Percentiles rank a stretch among this genome's conserved stretches.
Evolutionary conservation across 2,113 vertebrate species (phyloP).

Genomic region (Podarcis cretensis): DNA sequence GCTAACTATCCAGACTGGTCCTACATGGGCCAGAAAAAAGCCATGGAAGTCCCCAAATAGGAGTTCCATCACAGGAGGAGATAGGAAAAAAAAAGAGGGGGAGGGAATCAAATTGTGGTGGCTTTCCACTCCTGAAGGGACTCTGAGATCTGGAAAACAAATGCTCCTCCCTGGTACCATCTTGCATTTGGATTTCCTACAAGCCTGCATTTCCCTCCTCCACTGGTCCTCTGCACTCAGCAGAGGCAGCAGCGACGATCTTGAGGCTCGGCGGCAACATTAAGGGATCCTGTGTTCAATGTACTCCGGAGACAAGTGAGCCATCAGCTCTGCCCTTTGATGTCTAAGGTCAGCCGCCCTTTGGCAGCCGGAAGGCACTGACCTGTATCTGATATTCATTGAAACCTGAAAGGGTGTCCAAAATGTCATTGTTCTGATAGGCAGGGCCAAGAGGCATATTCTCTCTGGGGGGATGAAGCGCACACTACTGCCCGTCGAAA

Average conservation of each 20-base stretch:
- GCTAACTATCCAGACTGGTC: too few relatives aligned
- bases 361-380: conserved; percentile 20
- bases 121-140: too few relatives aligned
- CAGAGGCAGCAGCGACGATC: conserved; percentile 22
- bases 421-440: conserved; percentile 19
- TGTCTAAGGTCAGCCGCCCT: conserved; percentile 38
- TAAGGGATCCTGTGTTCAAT: conserved; percentile 17
- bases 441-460: background rate
- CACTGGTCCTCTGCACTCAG: background rate
- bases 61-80: background rate
- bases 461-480: conserved; percentile 43
- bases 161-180: too few relatives aligned
- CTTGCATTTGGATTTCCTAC: too few relatives aligned
- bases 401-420: conserved; percentile 32
- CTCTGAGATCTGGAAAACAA: too few relatives aligned
- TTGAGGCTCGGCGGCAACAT: background rate
- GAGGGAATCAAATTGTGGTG: too few relatives aligned
- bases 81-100: too few relatives aligned
- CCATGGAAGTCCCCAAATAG: too few relatives aligned
- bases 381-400: conserved; percentile 51
- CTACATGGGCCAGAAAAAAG: too few relatives aligned
- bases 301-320: conserved; percentile 15
- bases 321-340: conserved; percentile 22
- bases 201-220: background rate
- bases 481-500: conserved; percentile 52